These are phyloP conservation scores for Blastomussa wellsi DNA, from an alignment of 92 coral and sea anemone species.

Conservation along the genomic window DNA sequence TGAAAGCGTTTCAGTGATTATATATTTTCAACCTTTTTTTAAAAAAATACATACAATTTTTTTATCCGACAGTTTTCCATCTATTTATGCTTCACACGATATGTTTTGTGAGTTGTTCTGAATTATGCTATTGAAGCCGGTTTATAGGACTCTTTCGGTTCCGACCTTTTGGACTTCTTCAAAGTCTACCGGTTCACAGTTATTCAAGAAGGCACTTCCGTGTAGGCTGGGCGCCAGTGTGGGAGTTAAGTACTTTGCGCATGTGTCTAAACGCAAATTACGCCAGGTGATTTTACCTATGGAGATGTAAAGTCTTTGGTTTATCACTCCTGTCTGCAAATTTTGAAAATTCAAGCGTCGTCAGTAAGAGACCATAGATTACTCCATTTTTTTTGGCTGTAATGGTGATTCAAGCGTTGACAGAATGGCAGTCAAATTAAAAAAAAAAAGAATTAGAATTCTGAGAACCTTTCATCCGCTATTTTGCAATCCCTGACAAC, in stretches of 20 bases:
- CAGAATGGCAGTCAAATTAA: not conserved
- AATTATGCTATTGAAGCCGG: not conserved
- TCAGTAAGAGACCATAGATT: not conserved
- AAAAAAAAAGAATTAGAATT: not conserved
- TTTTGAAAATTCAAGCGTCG: not conserved
- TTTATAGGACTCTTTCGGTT: not conserved
- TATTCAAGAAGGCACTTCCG: conserved; percentile 15
- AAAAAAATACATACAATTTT: too few species aligned
- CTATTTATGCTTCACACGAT: not conserved
- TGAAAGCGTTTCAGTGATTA: too few species aligned
- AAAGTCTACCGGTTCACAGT: conserved; percentile 21
- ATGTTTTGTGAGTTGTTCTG: not conserved
- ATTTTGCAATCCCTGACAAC: not conserved
- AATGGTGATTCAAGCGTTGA: not conserved
- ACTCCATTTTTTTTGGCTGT: not conserved
- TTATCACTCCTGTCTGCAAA: not conserved
- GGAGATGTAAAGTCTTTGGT: not conserved
- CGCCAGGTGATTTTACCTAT: not conserved
- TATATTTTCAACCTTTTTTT: too few species aligned
- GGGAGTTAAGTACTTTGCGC: conserved; percentile 18
- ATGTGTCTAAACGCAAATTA: not conserved
- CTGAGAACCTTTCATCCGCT: not conserved
- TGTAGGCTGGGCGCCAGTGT: conserved; percentile 24
- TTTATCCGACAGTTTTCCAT: too few species aligned
- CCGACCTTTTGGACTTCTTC: not conserved